Conservation (phyloP, 2,113 vertebrate genomes). For the Salminus brasiliensis region DNA sequence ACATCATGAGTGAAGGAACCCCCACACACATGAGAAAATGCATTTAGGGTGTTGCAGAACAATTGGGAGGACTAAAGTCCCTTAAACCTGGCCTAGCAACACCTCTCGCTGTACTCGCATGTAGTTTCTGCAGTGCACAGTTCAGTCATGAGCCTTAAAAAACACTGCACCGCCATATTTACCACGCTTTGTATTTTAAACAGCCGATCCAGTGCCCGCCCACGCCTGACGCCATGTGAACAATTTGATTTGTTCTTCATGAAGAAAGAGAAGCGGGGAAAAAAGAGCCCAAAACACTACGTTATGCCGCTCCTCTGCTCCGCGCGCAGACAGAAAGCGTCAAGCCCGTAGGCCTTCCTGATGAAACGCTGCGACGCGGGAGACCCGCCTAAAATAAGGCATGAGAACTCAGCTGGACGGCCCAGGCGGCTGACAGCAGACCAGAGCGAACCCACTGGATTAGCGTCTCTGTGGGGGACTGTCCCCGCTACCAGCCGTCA, state of each 20-base stretch:
- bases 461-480: slow-evolving; percentile 32
- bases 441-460: slow-evolving; percentile 16
- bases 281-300: not conserved
- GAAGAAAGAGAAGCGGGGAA: not conserved
- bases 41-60: no score
- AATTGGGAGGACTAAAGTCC: no score
- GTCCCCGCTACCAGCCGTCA: slow-evolving; percentile 11
- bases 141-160: not conserved
- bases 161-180: not conserved
- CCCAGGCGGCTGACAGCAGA: not conserved
- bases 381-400: not conserved
- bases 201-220: not conserved
- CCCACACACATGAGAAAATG: no score
- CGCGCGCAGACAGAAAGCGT: not conserved
- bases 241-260: slow-evolving; percentile 6
- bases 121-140: not conserved
- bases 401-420: not conserved
- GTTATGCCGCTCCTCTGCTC: not conserved
- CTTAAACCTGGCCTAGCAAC: no score
- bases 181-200: not conserved
- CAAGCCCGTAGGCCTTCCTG: not conserved
- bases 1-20: no score
- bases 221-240: not conserved
- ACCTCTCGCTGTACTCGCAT: no score
- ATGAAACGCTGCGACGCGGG: not conserved